Base-by-base conservation (phyloP, 2,888 invertebrate genomes). In the Melanophora roralis region DNA sequence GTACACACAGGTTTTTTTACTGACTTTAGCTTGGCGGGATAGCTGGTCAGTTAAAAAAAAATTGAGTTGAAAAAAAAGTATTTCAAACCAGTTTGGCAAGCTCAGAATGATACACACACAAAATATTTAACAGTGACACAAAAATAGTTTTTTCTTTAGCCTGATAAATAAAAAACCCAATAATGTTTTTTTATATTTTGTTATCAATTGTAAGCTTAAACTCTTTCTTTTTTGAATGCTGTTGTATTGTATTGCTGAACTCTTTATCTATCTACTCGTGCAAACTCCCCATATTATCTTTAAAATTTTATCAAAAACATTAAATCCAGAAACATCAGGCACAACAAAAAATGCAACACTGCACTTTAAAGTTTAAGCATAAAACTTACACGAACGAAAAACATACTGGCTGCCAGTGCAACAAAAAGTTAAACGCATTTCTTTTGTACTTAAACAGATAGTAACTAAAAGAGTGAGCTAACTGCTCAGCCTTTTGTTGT, bases 201-300 rank as follows among this genome's bases (percentile, higher is more conserved):
- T 67, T 80, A 80, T 76, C 80, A 73, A 76, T 73, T 80, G 72
- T 76, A 80, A 80, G 80, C 80, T 80, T 80, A 80, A 80, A 80
- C 76, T 59, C 72, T 76, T 80, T 73, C 69, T 71, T 64, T 49
- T 49, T 64, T n/a, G n/a, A 16, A 69, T 43, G 23, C 21, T 53
- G 34, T 27, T 51, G 23, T 45, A 9, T 45, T 45, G 16, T 43
- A 62, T 75, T 62, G 55, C 51, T 49, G 32, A 27, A 40, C 47
- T 43, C 6, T 27, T 27, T 27, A 3, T 27, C 32, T 12, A 14
- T 16, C 57, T 57, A 49, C 55, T 59, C 59, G 16, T 55, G 55
- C 40, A 69, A 49, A 57, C 32, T 12, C n/a, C 67, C 32, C 14
- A 23, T 27, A 67, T 75, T 68, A 79, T 79, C 79, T 79, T 32